Evolutionary conservation across 2,888 invertebrate species (phyloP), one percentile per base, ranked within the genome.

Genomic region (Clunio marinus): DNA sequence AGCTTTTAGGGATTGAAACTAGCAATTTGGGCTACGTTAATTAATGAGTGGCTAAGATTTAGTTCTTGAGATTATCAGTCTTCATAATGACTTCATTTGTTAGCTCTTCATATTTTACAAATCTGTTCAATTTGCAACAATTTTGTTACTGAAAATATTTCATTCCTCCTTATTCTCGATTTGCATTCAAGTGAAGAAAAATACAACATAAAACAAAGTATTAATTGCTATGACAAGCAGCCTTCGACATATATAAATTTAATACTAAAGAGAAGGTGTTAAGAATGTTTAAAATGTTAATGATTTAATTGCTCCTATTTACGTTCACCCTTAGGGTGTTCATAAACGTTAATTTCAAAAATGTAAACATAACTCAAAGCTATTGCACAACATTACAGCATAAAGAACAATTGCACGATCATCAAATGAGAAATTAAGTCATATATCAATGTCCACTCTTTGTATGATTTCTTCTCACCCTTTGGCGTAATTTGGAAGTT

Each of bases 311-410:
- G 27, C 28, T 20, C 2, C 22, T 25, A 2, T 37, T 45, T 63
- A 45, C 45, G 25, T 27, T 24, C 45, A 45, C 41, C 46, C 46
- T 20, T 27, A 17, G 63, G 63, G 17, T 22, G 22, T 22, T 22
- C 22, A 41, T 62, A 62, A 62, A 24, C 22, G 4, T 62, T 62
- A 62, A 35, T 62, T 41, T 37, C 62, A 32, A 13, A 41, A 62
- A 65, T 65, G 63, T 65, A 65, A 65, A 65, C 41, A 65, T 27
- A 41, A 41, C 41, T 10, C 3, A 41, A 41, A 41, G 41, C 7
- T 3, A 41, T 4, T 13, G 41, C 7, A 55, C 3, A n/a, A 45
- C 45, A 45, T 45, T 45, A 13, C 45, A 5, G 45, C 45, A 15
- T 3, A 55, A 2, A 17, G 24, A 55, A 55, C 22, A 24, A 25